phyloP scores from a whole-genome alignment of 2,797 vertebrate species.

The Australoheros facetus region DNA sequence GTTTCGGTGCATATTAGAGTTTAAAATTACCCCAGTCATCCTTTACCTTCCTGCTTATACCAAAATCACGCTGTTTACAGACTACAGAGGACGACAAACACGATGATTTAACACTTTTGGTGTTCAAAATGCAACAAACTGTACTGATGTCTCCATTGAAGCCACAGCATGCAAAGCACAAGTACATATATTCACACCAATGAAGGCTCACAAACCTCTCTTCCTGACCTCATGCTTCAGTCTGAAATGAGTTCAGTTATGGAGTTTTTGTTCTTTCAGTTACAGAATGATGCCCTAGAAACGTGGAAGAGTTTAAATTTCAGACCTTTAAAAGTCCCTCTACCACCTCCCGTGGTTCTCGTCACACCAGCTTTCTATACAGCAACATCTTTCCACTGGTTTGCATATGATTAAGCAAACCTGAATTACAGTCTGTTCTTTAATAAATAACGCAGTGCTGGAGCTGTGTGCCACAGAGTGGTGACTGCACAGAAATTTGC shows the following conservation, averaged over 20 bases:
- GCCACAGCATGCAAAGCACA: rapidly evolving
- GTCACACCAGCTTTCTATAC: neutral
- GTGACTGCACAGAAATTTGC: slow-evolving; percentile 22
- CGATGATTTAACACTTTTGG: neutral
- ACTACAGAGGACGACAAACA: neutral
- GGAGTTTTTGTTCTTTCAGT: too few relatives aligned
- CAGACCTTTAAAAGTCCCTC: rapidly evolving
- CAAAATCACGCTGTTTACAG: rapidly evolving
- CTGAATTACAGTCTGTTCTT: neutral
- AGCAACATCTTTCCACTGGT: neutral
- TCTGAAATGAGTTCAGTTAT: too few relatives aligned
- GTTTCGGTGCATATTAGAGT: too few relatives aligned
- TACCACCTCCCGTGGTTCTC: neutral
- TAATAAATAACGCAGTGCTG: neutral
- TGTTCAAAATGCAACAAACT: rapidly evolving
- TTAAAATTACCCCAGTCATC: too few relatives aligned
- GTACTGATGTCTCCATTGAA: neutral
- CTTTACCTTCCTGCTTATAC: too few relatives aligned
- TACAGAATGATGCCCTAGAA: too few relatives aligned
- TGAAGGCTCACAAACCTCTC: too few relatives aligned
- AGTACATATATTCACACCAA: neutral
- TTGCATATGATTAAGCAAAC: neutral
- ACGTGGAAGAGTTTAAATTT: neutral
- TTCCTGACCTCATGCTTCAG: too few relatives aligned
- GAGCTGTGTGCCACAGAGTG: neutral